These are phyloP conservation scores for Coptodon bakossiorum DNA, from an alignment of 2,113 vertebrate species.

Conservation along the genomic window DNA sequence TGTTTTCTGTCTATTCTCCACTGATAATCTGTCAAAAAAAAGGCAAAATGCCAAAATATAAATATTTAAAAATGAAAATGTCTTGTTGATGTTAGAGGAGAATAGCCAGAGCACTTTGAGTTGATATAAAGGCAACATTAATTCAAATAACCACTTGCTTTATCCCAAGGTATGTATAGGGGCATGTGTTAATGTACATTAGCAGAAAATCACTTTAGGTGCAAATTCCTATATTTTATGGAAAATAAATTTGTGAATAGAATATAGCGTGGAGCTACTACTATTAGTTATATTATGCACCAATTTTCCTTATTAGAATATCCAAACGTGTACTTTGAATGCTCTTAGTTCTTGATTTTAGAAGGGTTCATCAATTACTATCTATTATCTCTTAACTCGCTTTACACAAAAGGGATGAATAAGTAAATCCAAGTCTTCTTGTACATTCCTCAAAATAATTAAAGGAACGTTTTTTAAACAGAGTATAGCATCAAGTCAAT, in stretches of 20 bases:
- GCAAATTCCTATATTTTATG: neutral
- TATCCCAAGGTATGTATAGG: neutral
- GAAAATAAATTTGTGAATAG: neutral
- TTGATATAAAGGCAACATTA: neutral
- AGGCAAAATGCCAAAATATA: neutral
- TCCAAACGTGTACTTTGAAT: neutral
- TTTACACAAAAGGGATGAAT: neutral
- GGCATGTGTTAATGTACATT: accelerated
- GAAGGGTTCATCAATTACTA: neutral
- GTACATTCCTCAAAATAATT: neutral
- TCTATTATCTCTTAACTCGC: neutral
- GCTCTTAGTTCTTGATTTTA: neutral
- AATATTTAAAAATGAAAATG: neutral
- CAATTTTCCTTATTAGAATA: neutral
- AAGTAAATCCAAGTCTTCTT: neutral
- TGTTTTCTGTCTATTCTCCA: accelerated
- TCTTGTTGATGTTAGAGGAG: neutral
- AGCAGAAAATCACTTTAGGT: neutral
- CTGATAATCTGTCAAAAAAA: neutral
- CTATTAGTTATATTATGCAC: neutral
- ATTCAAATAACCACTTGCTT: neutral
- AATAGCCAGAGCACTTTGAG: neutral
- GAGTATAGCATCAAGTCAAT: neutral
- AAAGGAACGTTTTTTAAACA: accelerated
- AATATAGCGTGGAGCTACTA: accelerated